Evolutionary conservation across 2,888 invertebrate species (phyloP), one percentile per base, ranked within the genome.

Genomic region (Parnassius glacialis): DNA sequence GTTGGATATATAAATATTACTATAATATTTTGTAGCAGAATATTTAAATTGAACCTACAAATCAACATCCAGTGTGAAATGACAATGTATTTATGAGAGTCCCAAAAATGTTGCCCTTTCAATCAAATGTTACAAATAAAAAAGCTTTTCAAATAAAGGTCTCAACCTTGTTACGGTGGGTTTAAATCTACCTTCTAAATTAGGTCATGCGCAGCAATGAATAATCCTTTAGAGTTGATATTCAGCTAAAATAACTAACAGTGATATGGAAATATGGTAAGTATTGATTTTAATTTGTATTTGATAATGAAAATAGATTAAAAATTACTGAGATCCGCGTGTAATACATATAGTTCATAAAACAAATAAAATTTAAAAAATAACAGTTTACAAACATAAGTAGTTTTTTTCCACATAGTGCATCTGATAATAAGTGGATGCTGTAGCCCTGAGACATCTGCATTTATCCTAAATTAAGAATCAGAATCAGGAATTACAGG

Each of bases 181-280:
- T 71, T 70, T 70, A 74, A 73, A 74, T 76, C 72, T 73, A 71
- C 75, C 76, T 70, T 61, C 72, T 69, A 74, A 83, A 85, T 83
- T 81, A 78, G 80, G 82, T 76, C 77, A 73, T 75, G 75, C 74
- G 74, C 72, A 61, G 52, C 56, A 61, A 61, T 61, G 64, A 70
- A 64, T 64, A 67, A 48, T 10, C 41, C 42, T 68, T 68, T 66
- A 66, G 77, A 78, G 82, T 7, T 74, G 76, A 48, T 68, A 67
- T 54, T 64, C 50, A 47, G 13, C 5, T n/a, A 48, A 34, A 7
- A 34, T 34, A 34, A 34, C 7, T 20, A 20, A 20, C 2, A 20
- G 20, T 20, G 20, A 20, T 20, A 20, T 20, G 2, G 20, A 20
- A 20, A 2, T 20, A 20, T 2, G 20, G 10, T 10, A 10, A 10